These are phyloP conservation scores for Trichomycterus rosablanca DNA, from an alignment of 2,113 vertebrate species.

Conservation along the genomic window DNA sequence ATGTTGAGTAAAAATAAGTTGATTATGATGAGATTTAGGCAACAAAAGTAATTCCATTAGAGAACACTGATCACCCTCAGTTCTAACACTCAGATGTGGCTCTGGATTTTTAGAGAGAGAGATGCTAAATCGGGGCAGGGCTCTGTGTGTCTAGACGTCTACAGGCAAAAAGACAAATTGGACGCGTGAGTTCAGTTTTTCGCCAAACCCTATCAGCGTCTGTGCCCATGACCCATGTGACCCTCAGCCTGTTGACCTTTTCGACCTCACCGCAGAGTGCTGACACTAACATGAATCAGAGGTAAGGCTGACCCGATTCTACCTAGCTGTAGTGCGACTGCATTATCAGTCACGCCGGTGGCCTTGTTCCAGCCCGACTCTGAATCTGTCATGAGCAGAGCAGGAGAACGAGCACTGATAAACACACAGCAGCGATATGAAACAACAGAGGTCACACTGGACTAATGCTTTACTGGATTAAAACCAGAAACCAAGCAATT, in stretches of 20 bases:
- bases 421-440: too few relatives aligned
- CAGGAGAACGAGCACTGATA: not conserved
- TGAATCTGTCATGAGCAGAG: not conserved
- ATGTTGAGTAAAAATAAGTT: too few relatives aligned
- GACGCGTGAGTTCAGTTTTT: constrained; percentile 28
- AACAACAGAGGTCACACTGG: too few relatives aligned
- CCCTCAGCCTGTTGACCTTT: constrained; percentile 28
- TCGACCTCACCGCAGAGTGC: constrained; percentile 22
- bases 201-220: constrained; percentile 10
- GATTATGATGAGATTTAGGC: too few relatives aligned
- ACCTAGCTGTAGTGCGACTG: not conserved
- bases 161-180: too few relatives aligned
- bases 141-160: constrained; percentile 1
- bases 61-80: too few relatives aligned
- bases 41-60: too few relatives aligned
- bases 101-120: too few relatives aligned
- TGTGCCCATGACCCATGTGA: constrained; percentile 35
- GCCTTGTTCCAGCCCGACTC: not conserved
- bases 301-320: constrained; percentile 6
- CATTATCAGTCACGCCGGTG: constrained; percentile 22
- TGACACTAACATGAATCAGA: constrained; percentile 40
- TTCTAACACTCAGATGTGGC: too few relatives aligned
- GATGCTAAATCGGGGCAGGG: not conserved
- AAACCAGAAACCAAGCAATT: too few relatives aligned
- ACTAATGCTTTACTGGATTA: too few relatives aligned